Base-by-base conservation (phyloP, 64 coral and sea anemone species). In the Montipora foliosa region DNA sequence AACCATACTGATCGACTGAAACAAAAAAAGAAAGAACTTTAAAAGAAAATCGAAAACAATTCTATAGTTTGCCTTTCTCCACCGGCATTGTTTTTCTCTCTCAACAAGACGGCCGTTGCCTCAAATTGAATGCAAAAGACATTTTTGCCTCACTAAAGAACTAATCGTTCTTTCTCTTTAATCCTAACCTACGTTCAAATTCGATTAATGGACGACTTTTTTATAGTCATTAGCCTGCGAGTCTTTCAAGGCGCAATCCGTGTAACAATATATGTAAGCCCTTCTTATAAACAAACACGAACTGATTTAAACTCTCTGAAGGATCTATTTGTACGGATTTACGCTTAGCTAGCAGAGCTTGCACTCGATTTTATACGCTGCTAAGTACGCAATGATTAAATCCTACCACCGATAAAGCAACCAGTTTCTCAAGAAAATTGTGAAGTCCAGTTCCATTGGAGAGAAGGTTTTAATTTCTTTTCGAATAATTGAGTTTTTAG, bases 311-410 rank as follows among this genome's bases (percentile, higher is more conserved):
- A 50, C 82, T 6, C 16, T 44, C 64, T 49, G 44, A 69, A 50
- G 60, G 61, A 85, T 85, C 46, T 85, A 71, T 85, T 85, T 85
- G 82, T 85, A 50, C 62, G 82, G 82, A 85, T 85, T 85, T 47
- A 85, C 82, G 82, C 82, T 85, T 85, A 49, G 17, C 66, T 85
- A 85, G 47, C 19, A 44, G 47, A 85, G 29, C 82, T 71, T 67
- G 82, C 44, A 85, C 45, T 19, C 44, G 53, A 61, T 57, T 82
- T 82, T 62, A 82, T 82, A 62, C 79, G 57, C 55, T 25, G 62
- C 19, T 78, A 14, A 78, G 11, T 48, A 48, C 76, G 10, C 76
- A 49, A 49, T 5, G 3, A 8, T 12, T 48, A 16, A 6, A 12
- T 10, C 13, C 61, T 55, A n/a, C 68, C 14, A n/a, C 4, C 10